Evolutionary conservation across 2,888 invertebrate species (phyloP).

Genomic region (Eupithecia exiguata): DNA sequence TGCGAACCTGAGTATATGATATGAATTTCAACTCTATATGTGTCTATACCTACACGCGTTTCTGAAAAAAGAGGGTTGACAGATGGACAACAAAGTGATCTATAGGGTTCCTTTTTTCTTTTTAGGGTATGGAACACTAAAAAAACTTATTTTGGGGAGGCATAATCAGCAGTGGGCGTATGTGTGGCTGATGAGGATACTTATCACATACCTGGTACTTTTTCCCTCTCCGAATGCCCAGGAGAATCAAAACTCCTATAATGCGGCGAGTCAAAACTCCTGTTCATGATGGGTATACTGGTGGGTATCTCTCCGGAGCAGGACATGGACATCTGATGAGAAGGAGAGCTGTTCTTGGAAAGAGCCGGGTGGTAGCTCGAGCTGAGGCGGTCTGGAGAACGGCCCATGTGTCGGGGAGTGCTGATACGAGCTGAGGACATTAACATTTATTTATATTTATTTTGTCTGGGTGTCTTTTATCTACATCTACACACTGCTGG

Average conservation of each 20-base stretch:
- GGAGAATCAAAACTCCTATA: conserved; percentile 68
- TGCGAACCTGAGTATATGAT: too few species aligned
- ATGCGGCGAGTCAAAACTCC: conserved; percentile 67
- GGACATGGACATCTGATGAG: conserved; percentile 64
- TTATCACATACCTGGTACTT: conserved; percentile 45
- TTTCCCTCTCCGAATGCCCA: conserved; percentile 56
- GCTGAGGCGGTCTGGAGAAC: conserved; percentile 89
- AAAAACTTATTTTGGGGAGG: too few species aligned
- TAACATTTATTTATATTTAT: neutral
- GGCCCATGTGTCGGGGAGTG: conserved; percentile 69
- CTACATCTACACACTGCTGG: too few species aligned
- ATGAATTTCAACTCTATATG: too few species aligned
- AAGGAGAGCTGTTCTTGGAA: conserved; percentile 61
- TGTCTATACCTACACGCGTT: too few species aligned
- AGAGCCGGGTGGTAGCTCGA: conserved; percentile 86
- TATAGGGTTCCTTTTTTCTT: too few species aligned
- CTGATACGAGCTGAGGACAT: conserved; percentile 63
- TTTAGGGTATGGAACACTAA: too few species aligned
- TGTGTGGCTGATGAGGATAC: too few species aligned
- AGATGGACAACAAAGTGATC: too few species aligned
- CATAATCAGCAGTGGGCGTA: too few species aligned
- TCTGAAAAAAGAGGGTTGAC: too few species aligned
- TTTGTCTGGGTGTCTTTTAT: too few species aligned
- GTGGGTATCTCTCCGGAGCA: conserved; percentile 63
- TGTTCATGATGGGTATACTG: conserved; percentile 60